These are phyloP conservation scores for Callyntrura guangdongensis DNA, from an alignment of 2,888 invertebrate species.

Conservation along the genomic window DNA sequence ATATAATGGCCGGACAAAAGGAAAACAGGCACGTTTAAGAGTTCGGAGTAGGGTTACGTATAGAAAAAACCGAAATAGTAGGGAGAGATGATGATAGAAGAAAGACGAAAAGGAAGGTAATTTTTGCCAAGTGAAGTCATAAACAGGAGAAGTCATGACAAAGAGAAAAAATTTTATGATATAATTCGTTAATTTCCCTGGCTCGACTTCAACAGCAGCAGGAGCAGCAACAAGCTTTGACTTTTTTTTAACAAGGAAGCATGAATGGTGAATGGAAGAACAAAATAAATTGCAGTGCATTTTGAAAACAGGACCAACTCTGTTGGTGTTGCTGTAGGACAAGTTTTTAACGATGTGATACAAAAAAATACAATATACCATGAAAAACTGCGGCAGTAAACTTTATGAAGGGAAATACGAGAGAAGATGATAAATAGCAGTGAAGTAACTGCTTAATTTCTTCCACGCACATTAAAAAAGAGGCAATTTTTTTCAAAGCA, in stretches of 20 bases:
- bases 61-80: too few relatives aligned
- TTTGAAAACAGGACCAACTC: slow-evolving; percentile 28
- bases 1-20: too few relatives aligned
- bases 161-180: neutral
- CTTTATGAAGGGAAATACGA: neutral
- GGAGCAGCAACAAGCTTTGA: too few relatives aligned
- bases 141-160: neutral
- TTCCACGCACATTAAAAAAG: neutral
- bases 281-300: neutral
- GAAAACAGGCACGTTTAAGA: too few relatives aligned
- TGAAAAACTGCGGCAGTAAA: slow-evolving; percentile 16
- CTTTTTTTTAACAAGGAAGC: neutral
- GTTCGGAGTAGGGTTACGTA: too few relatives aligned
- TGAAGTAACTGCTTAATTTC: neutral
- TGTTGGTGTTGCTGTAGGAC: slow-evolving; percentile 58
- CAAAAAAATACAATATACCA: slow-evolving; percentile 28
- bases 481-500: neutral
- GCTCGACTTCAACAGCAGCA: neutral
- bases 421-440: neutral
- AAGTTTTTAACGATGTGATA: slow-evolving; percentile 40
- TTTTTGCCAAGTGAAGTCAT: neutral
- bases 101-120: slow-evolving; percentile 11
- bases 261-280: neutral
- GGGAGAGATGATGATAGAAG: neutral
- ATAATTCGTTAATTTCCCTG: neutral